phyloP scores from a whole-genome alignment of 2,888 invertebrate genomes.

The Drosophila setosimentum region DNA sequence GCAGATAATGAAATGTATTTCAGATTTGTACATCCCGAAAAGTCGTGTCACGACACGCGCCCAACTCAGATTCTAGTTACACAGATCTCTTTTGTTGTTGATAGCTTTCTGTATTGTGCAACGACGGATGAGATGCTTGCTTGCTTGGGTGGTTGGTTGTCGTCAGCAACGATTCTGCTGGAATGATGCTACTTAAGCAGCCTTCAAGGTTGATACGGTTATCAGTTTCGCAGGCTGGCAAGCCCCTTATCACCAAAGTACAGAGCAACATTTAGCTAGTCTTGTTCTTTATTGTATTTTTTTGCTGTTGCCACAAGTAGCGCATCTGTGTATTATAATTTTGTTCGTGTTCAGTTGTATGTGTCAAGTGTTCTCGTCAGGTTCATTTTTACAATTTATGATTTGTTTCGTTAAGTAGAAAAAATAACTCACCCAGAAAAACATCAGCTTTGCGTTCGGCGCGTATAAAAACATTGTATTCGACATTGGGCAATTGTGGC shows the following conservation, averaged over 20 bases:
- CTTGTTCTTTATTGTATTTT: slow-evolving; percentile 2
- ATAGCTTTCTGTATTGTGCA: slow-evolving; percentile 10
- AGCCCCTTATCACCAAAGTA: slow-evolving; percentile 43
- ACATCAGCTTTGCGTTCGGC: slow-evolving; percentile 84
- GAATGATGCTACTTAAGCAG: slow-evolving; percentile 43
- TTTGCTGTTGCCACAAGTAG: slow-evolving; percentile 6
- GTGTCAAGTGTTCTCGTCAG: slow-evolving; percentile 30
- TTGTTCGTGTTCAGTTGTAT: slow-evolving; percentile 36
- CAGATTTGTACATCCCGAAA: not conserved
- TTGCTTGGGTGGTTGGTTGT: slow-evolving; percentile 22
- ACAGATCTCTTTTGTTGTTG: slow-evolving; percentile 25
- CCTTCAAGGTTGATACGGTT: slow-evolving; percentile 71
- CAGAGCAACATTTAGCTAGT: slow-evolving; percentile 24
- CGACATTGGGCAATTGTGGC: slow-evolving; percentile 66
- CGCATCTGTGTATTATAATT: slow-evolving; percentile 33
- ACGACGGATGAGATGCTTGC: not conserved
- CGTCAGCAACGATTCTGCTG: slow-evolving; percentile 52
- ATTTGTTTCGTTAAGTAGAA: not conserved
- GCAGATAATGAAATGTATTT: not conserved
- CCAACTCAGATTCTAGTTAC: not conserved
- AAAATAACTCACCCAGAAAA: slow-evolving; percentile 80
- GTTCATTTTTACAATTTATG: slow-evolving; percentile 30
- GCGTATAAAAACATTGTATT: slow-evolving; percentile 82
- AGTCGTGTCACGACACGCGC: not conserved
- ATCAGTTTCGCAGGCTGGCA: slow-evolving; percentile 42